Evolutionary conservation across 2,888 invertebrate genomes (phyloP), one percentile per base, ranked within the genome.

Genomic region (Parochlus steinenii): DNA sequence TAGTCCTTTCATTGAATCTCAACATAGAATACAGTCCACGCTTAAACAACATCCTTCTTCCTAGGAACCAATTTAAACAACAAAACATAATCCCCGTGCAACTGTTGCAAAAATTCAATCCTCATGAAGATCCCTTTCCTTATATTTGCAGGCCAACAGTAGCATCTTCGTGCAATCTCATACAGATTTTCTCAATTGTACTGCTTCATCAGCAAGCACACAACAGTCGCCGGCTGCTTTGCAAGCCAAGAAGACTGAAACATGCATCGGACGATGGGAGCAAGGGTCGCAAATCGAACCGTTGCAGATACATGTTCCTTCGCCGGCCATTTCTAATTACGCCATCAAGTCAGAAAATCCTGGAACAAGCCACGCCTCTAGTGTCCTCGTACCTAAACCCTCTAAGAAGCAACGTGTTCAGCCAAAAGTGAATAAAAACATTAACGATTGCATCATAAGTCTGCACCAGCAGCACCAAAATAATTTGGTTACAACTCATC

Each of bases 91-190:
- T n/a, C n/a, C n/a, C n/a, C n/a, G n/a, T n/a, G n/a, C n/a, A n/a
- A n/a, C n/a, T n/a, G n/a, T n/a, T n/a, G n/a, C n/a, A n/a, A n/a
- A n/a, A n/a, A n/a, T n/a, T n/a, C n/a, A n/a, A n/a, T n/a, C n/a
- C n/a, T n/a, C n/a, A n/a, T n/a, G n/a, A n/a, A n/a, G n/a, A n/a
- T n/a, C n/a, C 26, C 25, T 33, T 34, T 15, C 34, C 20, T 36
- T 32, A 24, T 16, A 14, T 10, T 22, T 33, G 14, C 37, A 46
- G 46, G 46, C 45, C 26, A 46, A 46, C 24, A 44, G 45, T 37
- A 43, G 46, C 37, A 44, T 46, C 31, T 46, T 46, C 39, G 41
- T 46, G 8, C 45, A 45, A 39, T 45, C 45, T 16, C 46, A 46
- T 24, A 46, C 46, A 8, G 43, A 46, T 37, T 45, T 41, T 37